Conservation (phyloP, 2,113 vertebrate genomes). For the Caracal caracal region DNA sequence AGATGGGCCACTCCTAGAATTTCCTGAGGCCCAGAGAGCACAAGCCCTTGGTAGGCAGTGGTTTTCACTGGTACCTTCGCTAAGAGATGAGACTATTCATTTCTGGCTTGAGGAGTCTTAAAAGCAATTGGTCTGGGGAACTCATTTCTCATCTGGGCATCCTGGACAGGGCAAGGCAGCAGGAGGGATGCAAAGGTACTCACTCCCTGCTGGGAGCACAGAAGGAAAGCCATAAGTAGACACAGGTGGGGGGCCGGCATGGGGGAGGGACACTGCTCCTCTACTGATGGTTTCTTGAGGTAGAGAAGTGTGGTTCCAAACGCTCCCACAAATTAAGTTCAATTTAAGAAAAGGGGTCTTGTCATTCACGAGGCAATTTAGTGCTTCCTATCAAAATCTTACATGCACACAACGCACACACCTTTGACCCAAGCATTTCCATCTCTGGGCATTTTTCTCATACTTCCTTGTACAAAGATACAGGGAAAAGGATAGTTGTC, state of each 20-base stretch:
- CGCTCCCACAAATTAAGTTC: neutral
- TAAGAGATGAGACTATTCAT: constrained; percentile 2
- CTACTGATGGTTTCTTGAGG: neutral
- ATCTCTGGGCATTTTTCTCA: neutral
- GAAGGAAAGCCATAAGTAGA: neutral
- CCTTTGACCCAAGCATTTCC: neutral
- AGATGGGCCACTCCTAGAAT: neutral
- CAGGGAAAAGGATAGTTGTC: neutral
- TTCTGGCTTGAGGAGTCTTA: constrained; percentile 33
- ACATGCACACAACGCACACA: accelerated
- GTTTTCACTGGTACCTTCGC: constrained; percentile 43
- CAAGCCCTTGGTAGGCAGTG: neutral
- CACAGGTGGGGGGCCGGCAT: neutral
- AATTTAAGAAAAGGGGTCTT: neutral
- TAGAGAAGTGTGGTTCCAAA: neutral
- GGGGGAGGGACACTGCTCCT: too few relatives aligned
- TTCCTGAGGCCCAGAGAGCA: neutral
- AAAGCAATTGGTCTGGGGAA: neutral
- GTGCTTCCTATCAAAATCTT: neutral
- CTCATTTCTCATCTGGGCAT: neutral
- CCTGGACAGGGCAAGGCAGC: neutral
- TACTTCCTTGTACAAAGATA: neutral
- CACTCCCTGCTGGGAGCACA: neutral
- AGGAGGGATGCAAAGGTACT: neutral
- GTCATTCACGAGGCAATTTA: neutral